Conservation (phyloP, 2,113 vertebrate genomes). For the Myotis brandtii region DNA sequence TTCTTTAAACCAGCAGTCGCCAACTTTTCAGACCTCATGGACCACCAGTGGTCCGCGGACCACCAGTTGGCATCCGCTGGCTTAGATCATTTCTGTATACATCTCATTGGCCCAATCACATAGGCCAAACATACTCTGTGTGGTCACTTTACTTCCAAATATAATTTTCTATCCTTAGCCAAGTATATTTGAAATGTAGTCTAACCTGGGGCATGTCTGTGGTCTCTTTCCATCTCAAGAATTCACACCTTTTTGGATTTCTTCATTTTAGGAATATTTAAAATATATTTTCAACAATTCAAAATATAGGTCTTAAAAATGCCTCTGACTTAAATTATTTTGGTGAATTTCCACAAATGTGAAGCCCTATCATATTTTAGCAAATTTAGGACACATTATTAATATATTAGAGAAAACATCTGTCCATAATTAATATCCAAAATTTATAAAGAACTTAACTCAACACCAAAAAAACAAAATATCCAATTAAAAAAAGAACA, state of each 20-base stretch:
- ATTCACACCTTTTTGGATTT: neutral
- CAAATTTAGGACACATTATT: neutral
- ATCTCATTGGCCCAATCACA: neutral
- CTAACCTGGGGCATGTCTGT: neutral
- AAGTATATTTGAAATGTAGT: neutral
- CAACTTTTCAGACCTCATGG: no score
- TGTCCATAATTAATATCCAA: neutral
- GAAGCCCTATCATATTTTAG: neutral
- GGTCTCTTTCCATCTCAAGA: neutral
- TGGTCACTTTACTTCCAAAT: neutral
- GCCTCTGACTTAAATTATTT: neutral
- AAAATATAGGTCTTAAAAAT: constrained; percentile 17
- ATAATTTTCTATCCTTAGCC: neutral
- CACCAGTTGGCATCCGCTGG: neutral
- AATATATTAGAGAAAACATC: neutral
- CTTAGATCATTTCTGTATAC: neutral
- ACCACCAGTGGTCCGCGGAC: no score
- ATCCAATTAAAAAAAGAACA: neutral
- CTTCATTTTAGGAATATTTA: neutral
- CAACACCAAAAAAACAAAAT: neutral
- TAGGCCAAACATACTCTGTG: neutral
- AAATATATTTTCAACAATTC: constrained; percentile 3
- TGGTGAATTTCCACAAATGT: neutral
- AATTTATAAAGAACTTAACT: neutral
- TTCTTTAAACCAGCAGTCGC: no score